A percentile compares a stretch with the other conserved stretches of the same genome.
phyloP scores from a whole-genome alignment of 2,113 vertebrate species.

The Cervus canadensis region DNA sequence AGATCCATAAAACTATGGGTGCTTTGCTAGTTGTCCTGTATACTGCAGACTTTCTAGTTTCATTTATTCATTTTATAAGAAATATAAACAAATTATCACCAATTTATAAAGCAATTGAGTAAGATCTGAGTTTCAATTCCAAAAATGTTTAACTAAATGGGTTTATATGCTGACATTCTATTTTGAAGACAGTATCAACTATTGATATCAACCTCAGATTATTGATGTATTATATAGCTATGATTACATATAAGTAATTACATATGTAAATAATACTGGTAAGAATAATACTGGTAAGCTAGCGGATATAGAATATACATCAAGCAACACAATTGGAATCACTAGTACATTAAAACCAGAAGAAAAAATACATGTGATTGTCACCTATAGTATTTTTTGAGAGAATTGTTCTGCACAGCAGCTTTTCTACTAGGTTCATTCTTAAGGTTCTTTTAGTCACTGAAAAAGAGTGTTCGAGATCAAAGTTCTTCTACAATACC shows the following conservation, averaged over 20 bases:
- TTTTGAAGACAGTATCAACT: neutral
- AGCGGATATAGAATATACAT: neutral
- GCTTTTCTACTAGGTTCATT: neutral
- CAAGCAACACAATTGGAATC: neutral
- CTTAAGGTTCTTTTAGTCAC: constrained; percentile 28
- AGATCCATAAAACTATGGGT: neutral
- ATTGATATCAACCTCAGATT: neutral
- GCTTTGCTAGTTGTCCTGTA: neutral
- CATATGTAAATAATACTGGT: neutral
- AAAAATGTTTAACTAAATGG: neutral
- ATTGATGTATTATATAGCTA: neutral
- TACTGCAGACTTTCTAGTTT: neutral
- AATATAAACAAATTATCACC: neutral
- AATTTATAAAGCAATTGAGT: neutral
- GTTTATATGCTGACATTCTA: neutral
- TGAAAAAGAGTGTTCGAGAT: constrained; percentile 32
- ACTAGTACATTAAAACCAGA: neutral
- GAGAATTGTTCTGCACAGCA: neutral
- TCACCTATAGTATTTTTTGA: neutral
- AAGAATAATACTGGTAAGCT: neutral
- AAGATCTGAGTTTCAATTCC: neutral
- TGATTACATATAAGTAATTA: neutral
- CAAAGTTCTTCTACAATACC: constrained; percentile 46
- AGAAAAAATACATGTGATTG: neutral
- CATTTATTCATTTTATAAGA: neutral